A percentile compares a stretch with the other conserved stretches of the same genome.
Evolutionary conservation across 2,888 invertebrate genomes (phyloP).

Genomic region (Cosmopolites sordidus): DNA sequence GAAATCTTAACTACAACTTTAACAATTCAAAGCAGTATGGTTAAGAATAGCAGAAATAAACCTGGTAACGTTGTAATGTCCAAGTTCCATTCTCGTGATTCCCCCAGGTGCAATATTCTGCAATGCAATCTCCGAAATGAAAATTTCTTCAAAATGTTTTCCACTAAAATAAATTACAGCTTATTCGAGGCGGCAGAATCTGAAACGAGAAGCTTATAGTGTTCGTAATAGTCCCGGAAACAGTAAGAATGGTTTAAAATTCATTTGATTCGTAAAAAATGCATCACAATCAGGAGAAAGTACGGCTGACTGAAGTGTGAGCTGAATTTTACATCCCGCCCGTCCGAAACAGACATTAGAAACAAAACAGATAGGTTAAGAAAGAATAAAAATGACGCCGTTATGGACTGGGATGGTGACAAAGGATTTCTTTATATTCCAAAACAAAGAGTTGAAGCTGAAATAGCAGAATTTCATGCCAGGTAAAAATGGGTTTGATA

Average conservation of each 20-base stretch:
- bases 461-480: too few species aligned
- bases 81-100: slow-evolving; percentile 33
- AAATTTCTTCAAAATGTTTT: slow-evolving; percentile 37
- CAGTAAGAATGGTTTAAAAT: slow-evolving; percentile 5
- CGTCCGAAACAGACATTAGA: background rate
- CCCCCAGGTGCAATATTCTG: slow-evolving; percentile 38
- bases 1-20: slow-evolving; percentile 10
- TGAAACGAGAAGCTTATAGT: slow-evolving; percentile 2
- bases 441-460: too few species aligned
- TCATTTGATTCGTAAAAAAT: background rate
- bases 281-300: background rate
- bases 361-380: too few species aligned
- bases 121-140: slow-evolving; percentile 39
- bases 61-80: slow-evolving; percentile 30
- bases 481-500: too few species aligned
- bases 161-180: slow-evolving; percentile 27
- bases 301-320: background rate
- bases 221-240: slow-evolving; percentile 10
- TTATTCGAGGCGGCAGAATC: background rate
- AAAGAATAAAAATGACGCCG: too few species aligned
- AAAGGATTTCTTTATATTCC: too few species aligned
- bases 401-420: too few species aligned
- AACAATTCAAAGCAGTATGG: slow-evolving; percentile 9
- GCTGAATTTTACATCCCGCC: background rate
- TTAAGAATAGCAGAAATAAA: slow-evolving; percentile 21